A percentile compares a stretch with the other conserved stretches of the same genome.
Conservation (phyloP, 1,140 invertebrate species). For the Calosoma granatense region DNA sequence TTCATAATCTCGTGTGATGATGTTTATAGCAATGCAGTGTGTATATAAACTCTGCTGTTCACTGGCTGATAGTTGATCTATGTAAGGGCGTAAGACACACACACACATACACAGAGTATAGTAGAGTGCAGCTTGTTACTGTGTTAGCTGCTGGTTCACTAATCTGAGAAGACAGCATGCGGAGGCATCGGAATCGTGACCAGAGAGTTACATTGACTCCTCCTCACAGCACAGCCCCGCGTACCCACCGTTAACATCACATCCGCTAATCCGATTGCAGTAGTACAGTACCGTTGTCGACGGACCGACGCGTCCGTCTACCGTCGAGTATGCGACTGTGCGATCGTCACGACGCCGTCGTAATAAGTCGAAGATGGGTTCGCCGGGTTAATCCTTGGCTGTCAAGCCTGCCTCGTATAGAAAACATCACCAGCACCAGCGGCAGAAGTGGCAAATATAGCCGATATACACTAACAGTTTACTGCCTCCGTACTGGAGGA, state of each 20-base stretch:
- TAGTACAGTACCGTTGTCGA: too few relatives aligned
- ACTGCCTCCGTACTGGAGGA: too few relatives aligned
- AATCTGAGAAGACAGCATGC: not conserved
- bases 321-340: too few relatives aligned
- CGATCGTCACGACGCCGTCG: not conserved
- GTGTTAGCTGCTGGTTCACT: too few relatives aligned
- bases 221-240: not conserved
- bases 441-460: too few relatives aligned
- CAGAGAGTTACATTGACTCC: not conserved
- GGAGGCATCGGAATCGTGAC: not conserved
- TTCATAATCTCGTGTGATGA: not conserved
- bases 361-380: not conserved
- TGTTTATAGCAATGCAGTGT: not conserved
- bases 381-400: not conserved
- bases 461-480: not conserved
- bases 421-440: too few relatives aligned
- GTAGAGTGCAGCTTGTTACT: too few relatives aligned
- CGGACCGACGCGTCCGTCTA: too few relatives aligned
- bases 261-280: not conserved
- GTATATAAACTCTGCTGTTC: too few relatives aligned
- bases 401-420: not conserved
- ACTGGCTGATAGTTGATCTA: too few relatives aligned
- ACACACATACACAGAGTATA: too few relatives aligned
- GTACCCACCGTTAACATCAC: not conserved
- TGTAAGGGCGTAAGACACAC: too few relatives aligned